A percentile compares a stretch with the other conserved stretches of the same genome.
Evolutionary conservation across 2,113 vertebrate genomes (phyloP).

Genomic region (Pristiophorus japonicus): DNA sequence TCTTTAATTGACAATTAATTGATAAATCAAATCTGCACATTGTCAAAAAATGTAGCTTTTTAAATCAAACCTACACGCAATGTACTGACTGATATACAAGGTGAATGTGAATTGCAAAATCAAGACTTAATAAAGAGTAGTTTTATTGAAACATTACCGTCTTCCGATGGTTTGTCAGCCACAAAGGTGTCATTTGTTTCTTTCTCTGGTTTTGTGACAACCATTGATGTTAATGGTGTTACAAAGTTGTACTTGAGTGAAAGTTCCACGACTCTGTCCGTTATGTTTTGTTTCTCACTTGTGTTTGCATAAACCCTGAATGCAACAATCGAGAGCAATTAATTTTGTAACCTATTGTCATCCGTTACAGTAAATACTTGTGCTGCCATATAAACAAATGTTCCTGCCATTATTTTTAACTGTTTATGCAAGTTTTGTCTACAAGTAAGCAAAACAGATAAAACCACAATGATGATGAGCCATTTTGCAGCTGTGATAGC

Average conservation of each 20-base stretch:
- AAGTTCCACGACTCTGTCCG: slow-evolving; percentile 62
- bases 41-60: background rate
- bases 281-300: slow-evolving; percentile 66
- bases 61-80: background rate
- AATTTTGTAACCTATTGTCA: background rate
- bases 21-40: background rate
- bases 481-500: background rate
- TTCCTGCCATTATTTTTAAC: background rate
- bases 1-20: background rate
- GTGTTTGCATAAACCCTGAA: slow-evolving; percentile 62
- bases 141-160: slow-evolving; percentile 40
- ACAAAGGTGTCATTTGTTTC: slow-evolving; percentile 51
- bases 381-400: background rate
- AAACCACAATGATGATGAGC: background rate
- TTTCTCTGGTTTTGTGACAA: slow-evolving; percentile 84
- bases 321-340: slow-evolving; percentile 3
- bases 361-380: background rate
- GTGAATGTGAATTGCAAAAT: slow-evolving; percentile 14
- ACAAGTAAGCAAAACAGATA: background rate
- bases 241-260: slow-evolving; percentile 86
- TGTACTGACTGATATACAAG: background rate
- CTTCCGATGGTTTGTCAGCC: slow-evolving; percentile 79
- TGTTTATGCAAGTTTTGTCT: background rate
- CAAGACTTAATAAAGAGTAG: background rate
- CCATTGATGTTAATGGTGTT: slow-evolving; percentile 88